Evolutionary conservation across 2,888 invertebrate genomes (phyloP), one percentile per base, ranked within the genome.

Genomic region (Eulithis prunata): DNA sequence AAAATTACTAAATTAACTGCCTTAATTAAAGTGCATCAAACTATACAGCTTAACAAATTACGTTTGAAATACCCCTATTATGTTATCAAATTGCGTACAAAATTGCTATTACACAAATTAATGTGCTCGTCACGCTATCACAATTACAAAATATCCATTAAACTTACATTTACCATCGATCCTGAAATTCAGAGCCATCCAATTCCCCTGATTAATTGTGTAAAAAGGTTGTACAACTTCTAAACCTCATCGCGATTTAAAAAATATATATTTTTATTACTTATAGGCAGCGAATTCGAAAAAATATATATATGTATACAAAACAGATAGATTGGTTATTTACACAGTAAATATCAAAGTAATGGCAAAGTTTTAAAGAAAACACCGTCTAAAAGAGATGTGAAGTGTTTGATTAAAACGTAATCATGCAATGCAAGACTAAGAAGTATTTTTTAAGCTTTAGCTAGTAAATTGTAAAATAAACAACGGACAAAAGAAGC

Each of bases 401-500:
- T 21, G 46, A 3, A 41, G 14, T 8, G 10, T 56, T 59, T 56
- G 55, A 59, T 64, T 64, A 38, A 59, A 56, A 49, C 13, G 41
- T 32, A 12, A 28, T 21, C 46, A 36, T 53, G 43, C 11, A 57
- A 7, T 32, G 45, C 28, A 11, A 41, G n/a, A 45, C 45, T 45
- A 21, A 14, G 10, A 21, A 13, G n/a, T 5, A 4, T 8, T 46
- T 13, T 14, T 47, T 8, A 14, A 47, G 14, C 14, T 47, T 14
- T 53, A 14, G 11, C 49, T 53, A 53, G 14, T 55, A 3, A 46
- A 45, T 51, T 55, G 13, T 36, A 43, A 57, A 47, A 47, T 14
- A 66, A 61, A 65, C 32, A 28, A 57, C 45, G 66, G 12, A 58
- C 10, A 45, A 58, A 60, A 57, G 12, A 57, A 14, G 43, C 12